Percentiles rank a stretch among this genome's conserved stretches.
Conservation (phyloP, 2,797 vertebrate genomes). For the Mionectes olivaceus region DNA sequence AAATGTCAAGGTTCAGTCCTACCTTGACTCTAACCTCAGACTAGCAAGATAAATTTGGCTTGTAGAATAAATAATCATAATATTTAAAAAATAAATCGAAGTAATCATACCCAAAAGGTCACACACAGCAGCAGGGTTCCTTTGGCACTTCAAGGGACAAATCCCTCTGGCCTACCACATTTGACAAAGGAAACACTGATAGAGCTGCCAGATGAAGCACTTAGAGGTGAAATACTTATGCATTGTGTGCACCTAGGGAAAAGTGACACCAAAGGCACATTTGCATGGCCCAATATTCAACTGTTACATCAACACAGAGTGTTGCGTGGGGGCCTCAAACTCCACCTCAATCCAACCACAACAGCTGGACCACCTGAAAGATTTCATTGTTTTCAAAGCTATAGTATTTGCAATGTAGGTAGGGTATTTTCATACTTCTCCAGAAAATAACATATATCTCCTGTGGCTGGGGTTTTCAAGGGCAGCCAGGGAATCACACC, state of each 20-base stretch:
- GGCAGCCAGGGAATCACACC: background rate
- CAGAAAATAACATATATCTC: background rate
- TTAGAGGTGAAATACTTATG: conserved; percentile 11
- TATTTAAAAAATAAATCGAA: conserved; percentile 6
- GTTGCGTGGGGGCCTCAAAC: background rate
- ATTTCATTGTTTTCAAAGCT: background rate
- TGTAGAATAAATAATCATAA: background rate
- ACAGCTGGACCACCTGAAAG: background rate
- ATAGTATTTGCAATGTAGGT: background rate
- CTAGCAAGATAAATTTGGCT: background rate
- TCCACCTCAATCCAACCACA: background rate
- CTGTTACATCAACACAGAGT: background rate
- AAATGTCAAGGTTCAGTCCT: background rate
- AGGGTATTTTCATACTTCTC: background rate
- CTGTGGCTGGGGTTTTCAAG: background rate
- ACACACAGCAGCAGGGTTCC: background rate
- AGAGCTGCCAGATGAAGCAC: background rate
- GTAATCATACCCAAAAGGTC: background rate
- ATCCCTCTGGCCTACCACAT: background rate
- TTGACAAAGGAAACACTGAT: background rate
- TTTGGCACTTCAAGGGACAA: background rate
- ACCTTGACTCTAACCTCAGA: background rate
- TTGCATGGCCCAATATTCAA: background rate
- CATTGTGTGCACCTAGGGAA: background rate
- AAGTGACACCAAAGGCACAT: background rate